Evolutionary conservation across 2,113 vertebrate genomes (phyloP).

Genomic region (Tylochromis polylepis): DNA sequence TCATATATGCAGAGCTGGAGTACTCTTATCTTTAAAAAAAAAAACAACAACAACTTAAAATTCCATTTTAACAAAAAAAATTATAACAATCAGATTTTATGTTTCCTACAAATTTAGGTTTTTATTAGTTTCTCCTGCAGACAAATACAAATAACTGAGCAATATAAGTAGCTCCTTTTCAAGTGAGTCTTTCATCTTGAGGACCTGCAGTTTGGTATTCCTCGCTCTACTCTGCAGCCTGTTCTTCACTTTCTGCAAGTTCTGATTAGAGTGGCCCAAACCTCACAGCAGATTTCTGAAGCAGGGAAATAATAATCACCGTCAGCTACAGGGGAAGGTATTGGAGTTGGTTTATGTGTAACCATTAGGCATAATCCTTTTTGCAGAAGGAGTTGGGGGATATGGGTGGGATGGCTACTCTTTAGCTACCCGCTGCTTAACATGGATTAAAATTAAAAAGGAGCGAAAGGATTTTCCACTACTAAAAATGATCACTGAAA

Average conservation of each 20-base stretch:
- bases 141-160: background rate
- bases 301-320: background rate
- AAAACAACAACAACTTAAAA: no score
- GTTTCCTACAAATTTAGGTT: background rate
- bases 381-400: background rate
- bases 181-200: background rate
- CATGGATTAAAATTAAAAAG: background rate
- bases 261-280: fast-evolving
- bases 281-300: background rate
- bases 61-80: background rate
- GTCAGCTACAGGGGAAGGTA: background rate
- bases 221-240: background rate
- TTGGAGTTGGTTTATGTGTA: background rate
- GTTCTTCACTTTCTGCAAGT: background rate
- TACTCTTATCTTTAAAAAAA: no score
- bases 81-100: background rate
- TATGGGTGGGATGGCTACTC: background rate
- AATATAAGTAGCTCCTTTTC: background rate
- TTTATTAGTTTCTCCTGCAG: background rate
- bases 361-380: background rate
- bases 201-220: fast-evolving
- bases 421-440: no score
- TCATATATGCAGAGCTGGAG: background rate
- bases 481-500: background rate
- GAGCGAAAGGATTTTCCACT: background rate